Evolutionary conservation across 2,113 vertebrate species (phyloP).

Genomic region (Neodon shergylaensis): DNA sequence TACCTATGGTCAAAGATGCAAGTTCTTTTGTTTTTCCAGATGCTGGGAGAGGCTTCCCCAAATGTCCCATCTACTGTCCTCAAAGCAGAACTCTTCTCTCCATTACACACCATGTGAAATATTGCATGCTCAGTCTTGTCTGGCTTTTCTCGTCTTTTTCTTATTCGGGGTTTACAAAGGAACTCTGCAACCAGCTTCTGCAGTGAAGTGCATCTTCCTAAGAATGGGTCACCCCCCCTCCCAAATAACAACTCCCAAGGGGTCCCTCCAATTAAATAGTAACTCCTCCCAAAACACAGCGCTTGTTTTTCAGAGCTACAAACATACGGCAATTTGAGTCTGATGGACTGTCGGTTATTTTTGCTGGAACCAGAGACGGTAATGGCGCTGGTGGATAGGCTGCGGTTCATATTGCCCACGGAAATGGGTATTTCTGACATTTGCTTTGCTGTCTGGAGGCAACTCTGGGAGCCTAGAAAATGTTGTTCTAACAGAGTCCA

Average conservation of each 20-base stretch:
- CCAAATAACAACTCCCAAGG: not conserved
- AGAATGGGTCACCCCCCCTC: slow-evolving; percentile 15
- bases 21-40: not conserved
- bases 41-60: not conserved
- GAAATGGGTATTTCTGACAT: slow-evolving; percentile 17
- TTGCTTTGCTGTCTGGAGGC: not conserved
- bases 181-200: slow-evolving; percentile 54
- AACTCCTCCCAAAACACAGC: slow-evolving; percentile 47
- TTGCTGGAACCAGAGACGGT: slow-evolving; percentile 47
- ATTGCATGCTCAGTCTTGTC: slow-evolving; percentile 12
- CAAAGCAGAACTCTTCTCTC: slow-evolving; percentile 25
- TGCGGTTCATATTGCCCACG: not conserved
- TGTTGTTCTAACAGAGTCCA: slow-evolving; percentile 4
- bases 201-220: slow-evolving; percentile 62
- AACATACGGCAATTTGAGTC: slow-evolving; percentile 46
- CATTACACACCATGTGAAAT: slow-evolving; percentile 1
- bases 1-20: not conserved
- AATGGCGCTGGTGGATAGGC: not conserved
- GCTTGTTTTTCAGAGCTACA: not conserved
- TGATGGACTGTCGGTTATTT: slow-evolving; percentile 34
- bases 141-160: not conserved
- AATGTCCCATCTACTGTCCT: not conserved
- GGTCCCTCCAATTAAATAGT: slow-evolving; percentile 28
- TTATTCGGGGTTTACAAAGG: slow-evolving; percentile 52
- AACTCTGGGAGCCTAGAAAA: not conserved